These are phyloP conservation scores for Suillia variegata DNA, from an alignment of 2,888 invertebrate species.

Conservation along the genomic window DNA sequence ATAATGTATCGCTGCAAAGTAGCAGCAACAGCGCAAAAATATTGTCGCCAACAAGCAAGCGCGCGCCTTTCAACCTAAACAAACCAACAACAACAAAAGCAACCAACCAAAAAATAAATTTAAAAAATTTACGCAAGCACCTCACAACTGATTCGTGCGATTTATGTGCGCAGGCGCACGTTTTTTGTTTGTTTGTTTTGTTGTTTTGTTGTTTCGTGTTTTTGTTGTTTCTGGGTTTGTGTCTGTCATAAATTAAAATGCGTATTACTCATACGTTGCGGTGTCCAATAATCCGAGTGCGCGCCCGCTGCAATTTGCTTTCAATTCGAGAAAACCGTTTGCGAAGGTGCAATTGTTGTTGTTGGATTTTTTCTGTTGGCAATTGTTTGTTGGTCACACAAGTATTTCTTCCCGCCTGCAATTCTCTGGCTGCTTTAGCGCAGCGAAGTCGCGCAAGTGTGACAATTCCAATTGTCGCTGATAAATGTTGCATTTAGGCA, in stretches of 20 bases:
- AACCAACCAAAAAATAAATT: too few relatives aligned
- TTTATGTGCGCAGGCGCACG: background rate
- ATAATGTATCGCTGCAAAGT: background rate
- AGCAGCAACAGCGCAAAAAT: background rate
- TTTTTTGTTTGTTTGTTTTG: too few relatives aligned
- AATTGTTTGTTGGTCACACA: background rate
- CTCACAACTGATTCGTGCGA: background rate
- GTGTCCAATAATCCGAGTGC: constrained; percentile 6
- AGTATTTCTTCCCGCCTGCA: background rate
- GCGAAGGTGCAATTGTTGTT: constrained; percentile 12
- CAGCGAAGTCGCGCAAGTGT: background rate
- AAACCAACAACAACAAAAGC: too few relatives aligned
- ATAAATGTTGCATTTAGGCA: constrained; percentile 12
- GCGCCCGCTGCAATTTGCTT: background rate
- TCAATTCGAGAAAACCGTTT: too few relatives aligned
- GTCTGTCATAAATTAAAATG: background rate
- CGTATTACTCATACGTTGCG: constrained; percentile 32
- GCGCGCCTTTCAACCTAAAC: too few relatives aligned
- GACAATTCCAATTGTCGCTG: constrained; percentile 1
- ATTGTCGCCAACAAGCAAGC: background rate
- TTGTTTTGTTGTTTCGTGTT: too few relatives aligned
- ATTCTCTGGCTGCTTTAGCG: too few relatives aligned
- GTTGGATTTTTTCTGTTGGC: constrained; percentile 6
- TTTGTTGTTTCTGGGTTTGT: too few relatives aligned
- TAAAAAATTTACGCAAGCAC: background rate